Conservation (phyloP, 2,888 invertebrate genomes). For the Gandaritis pyraliata region DNA sequence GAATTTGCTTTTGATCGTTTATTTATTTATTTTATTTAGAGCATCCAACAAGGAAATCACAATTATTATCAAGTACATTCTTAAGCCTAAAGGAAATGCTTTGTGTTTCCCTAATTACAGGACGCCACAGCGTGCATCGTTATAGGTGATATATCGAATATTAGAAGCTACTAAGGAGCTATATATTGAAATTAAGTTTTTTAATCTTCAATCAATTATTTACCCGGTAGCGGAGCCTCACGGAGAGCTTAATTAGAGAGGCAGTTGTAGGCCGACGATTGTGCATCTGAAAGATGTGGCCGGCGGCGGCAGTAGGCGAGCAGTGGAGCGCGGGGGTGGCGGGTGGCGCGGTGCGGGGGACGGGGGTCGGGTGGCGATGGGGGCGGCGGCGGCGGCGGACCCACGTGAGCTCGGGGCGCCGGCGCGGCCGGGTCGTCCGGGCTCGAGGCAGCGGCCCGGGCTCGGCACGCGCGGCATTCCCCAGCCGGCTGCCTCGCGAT, state of each 20-base stretch:
- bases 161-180: too few species aligned
- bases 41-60: too few species aligned
- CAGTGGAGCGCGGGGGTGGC: constrained; percentile 45
- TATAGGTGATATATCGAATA: too few species aligned
- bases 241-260: constrained; percentile 48
- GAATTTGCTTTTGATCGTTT: too few species aligned
- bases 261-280: constrained; percentile 75
- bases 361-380: constrained; percentile 47
- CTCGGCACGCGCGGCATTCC: constrained; percentile 73
- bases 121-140: too few species aligned
- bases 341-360: constrained; percentile 50
- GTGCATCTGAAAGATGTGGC: constrained; percentile 76
- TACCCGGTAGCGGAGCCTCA: constrained; percentile 49
- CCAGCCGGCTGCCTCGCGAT: constrained; percentile 73
- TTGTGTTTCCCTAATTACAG: too few species aligned
- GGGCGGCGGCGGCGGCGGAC: constrained; percentile 61
- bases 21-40: too few species aligned
- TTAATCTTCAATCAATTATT: constrained; percentile 31
- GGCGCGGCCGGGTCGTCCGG: constrained; percentile 80
- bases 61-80: too few species aligned
- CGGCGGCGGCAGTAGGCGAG: constrained; percentile 54
- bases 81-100: too few species aligned
- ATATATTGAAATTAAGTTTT: too few species aligned
- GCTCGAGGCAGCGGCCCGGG: constrained; percentile 61
- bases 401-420: constrained; percentile 74